Evolutionary conservation across 2,888 invertebrate species (phyloP), one percentile per base, ranked within the genome.

Genomic region (Acronicta alni): DNA sequence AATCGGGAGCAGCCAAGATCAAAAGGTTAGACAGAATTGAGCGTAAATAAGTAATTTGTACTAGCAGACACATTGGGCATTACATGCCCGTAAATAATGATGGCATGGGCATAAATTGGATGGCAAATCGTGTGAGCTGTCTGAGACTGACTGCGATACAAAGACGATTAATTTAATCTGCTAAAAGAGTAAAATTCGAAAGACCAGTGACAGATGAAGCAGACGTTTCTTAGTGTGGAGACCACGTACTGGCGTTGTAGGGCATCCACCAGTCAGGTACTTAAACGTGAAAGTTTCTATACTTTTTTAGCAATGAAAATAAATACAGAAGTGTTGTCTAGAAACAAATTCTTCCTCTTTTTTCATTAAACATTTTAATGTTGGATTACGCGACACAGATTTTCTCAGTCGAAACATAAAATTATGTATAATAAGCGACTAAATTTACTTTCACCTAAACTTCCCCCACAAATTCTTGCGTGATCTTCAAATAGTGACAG

Each of bases 1-100:
- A 38, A 38, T 43, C 20, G 18, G 15, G 39, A 30, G n/a, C 12
- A 38, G 16, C 37, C 37, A 42, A 66, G 72, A 52, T 52, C 68
- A 47, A 67, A 66, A 57, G 38, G 44, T 48, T 46, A 54, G 49
- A 35, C 38, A 58, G 67, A 55, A 67, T 67, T 59, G 54, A 26
- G 59, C 59, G 51, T 72, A 59, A 57, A 62, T 70, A 73, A 68
- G 57, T 39, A 57, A 73, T 70, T 45, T 68, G 48, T 70, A 53
- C 15, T 47, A 20, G 47, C 54, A 61, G 46, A 73, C 54, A 68
- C 47, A 73, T 51, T 57, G 54, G 37, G 30, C 30, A 49, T 54
- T 47, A 52, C 30, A 39, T 23, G 16, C 35, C 44, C 30, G 43
- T 72, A 57, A 52, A 57, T 66, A 44, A 52, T 52, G 17, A 30